Base-by-base conservation (phyloP, 2,888 invertebrate genomes). In the Matsumyia berberina region DNA sequence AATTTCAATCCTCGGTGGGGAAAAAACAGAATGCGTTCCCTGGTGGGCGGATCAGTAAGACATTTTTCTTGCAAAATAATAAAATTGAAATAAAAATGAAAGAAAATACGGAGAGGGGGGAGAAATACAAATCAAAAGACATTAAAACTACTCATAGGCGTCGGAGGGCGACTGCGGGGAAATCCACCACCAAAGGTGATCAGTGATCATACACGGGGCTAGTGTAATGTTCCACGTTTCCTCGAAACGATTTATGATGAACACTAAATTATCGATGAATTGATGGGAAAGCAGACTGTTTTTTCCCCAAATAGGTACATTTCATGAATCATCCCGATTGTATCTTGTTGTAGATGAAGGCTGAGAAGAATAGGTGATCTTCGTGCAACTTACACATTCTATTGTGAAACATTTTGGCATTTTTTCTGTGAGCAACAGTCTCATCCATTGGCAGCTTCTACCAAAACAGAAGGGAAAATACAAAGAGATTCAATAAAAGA, bases 11-110 rank as follows among this genome's bases (percentile, higher is more conserved):
- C 24, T 24, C 24, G 24, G 15, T n/a, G 51, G 19, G 44, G 55
- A 77, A 66, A 60, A 53, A 53, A 39, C 19, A 12, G 35, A 55
- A 17, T 15, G 11, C 58, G 12, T 51, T n/a, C 42, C 35, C 24
- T 53, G 39, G 85, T 85, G 85, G 85, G 85, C 85, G 85, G 85
- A 85, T 85, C 85, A 76, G 74, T 79, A 80, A 85, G 85, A 79
- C 74, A 74, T 79, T 70, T 83, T 74, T 58, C 44, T 62, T 80
- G 70, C 79, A 74, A 69, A 83, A 74, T 69, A 79, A 85, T 79
- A 67, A 85, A 69, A 78, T 51, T 73, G 8, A 44, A 67, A 64
- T 53, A 53, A 51, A 82, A 64, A 8, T 31, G 49, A 29, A 35
- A 58, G 33, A 46, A 44, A 55, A 60, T n/a, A 37, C 44, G 33